phyloP scores from a whole-genome alignment of 2,113 vertebrate species.

The Climacteris rufus region DNA sequence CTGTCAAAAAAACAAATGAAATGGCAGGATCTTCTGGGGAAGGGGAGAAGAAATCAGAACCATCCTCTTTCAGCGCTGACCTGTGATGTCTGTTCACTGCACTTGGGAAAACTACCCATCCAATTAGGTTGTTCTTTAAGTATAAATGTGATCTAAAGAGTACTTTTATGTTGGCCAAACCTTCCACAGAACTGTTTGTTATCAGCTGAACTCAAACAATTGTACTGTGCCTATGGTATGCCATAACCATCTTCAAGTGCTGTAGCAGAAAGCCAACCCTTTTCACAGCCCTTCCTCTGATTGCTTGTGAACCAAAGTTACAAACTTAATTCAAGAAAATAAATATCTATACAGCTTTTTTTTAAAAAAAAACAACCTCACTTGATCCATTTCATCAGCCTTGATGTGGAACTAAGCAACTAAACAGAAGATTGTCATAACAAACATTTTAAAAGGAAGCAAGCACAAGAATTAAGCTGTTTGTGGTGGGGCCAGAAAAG shows the following conservation, averaged over 20 bases:
- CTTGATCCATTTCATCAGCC: background rate
- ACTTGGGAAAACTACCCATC: background rate
- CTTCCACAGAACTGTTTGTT: background rate
- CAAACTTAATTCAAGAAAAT: background rate
- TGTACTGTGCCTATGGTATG: background rate
- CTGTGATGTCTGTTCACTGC: background rate
- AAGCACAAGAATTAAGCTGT: background rate
- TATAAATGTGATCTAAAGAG: background rate
- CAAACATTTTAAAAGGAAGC: background rate
- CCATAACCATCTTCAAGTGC: background rate
- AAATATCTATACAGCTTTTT: background rate
- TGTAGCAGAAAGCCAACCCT: background rate
- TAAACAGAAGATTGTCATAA: background rate
- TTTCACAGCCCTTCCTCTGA: background rate
- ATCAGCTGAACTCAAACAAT: background rate
- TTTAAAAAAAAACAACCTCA: fast-evolving
- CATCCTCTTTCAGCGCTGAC: background rate
- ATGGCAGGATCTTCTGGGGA: background rate
- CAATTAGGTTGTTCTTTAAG: background rate
- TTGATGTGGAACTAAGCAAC: background rate
- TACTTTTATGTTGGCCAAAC: background rate
- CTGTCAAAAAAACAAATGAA: background rate
- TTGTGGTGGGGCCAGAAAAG: background rate
- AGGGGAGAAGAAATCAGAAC: background rate
- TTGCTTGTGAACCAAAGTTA: background rate